Conservation (phyloP, 2,113 vertebrate genomes). For the Ophiodon elongatus region DNA sequence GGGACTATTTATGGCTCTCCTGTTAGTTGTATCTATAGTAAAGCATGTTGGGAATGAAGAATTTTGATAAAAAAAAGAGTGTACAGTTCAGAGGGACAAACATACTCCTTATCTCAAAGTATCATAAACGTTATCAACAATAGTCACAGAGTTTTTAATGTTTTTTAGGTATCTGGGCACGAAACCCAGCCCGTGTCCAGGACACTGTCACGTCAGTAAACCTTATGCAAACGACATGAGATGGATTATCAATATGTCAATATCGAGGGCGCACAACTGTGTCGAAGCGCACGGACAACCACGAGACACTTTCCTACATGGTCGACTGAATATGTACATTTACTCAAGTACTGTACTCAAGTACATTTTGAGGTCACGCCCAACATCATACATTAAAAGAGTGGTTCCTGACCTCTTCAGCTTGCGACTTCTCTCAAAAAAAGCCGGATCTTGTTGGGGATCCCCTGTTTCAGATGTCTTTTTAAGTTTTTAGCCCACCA, state of each 20-base stretch:
- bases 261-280: constrained; percentile 25
- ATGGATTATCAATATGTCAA: constrained; percentile 59
- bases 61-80: not conserved
- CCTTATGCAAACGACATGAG: constrained; percentile 35
- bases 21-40: constrained; percentile 50
- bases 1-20: constrained; percentile 20
- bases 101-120: not conserved
- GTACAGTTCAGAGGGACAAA: constrained; percentile 18
- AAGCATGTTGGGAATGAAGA: not conserved
- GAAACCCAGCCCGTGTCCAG: not conserved
- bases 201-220: constrained; percentile 42
- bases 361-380: not conserved
- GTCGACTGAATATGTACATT: constrained; percentile 5
- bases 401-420: not conserved
- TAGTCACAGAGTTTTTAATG: not conserved
- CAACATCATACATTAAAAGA: not conserved
- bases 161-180: not conserved
- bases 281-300: not conserved
- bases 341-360: not conserved
- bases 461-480: not conserved
- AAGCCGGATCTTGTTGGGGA: not conserved
- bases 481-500: not conserved
- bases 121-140: not conserved
- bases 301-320: constrained; percentile 11
- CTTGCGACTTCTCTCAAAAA: not conserved